Base-by-base conservation (phyloP, 2,888 invertebrate species). In the Apotomis betuletana region DNA sequence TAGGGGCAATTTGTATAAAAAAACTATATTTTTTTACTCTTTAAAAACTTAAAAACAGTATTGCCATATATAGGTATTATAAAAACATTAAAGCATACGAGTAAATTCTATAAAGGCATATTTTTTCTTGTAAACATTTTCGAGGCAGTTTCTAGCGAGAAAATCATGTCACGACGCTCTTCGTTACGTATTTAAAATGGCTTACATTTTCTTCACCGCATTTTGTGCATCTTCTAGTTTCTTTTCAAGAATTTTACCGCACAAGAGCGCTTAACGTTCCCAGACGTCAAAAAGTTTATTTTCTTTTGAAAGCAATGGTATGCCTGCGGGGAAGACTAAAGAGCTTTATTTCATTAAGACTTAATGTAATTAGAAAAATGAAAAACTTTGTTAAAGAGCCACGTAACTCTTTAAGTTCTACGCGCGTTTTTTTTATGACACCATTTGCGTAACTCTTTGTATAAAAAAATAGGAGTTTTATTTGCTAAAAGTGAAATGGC, bases 151-250 rank as follows among this genome's bases (percentile, higher is more conserved):
- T 63, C 63, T 36, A 64, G 54, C 4, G 15, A 41, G 61, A 62
- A 71, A 67, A 71, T 38, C 51, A n/a, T 67, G 55, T 44, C 54
- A 62, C 46, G 10, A 57, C 61, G 51, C 60, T 61, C 61, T 44
- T 44, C 27, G 8, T 51, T 67, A 51, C 55, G 51, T 71, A 62
- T 59, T 57, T 46, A 65, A 71, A 71, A 67, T 52, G 55, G 67
- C 27, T 61, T 41, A 52, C 71, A 71, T 71, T 71, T 71, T 51
- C 70, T 61, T 62, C 41, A 51, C 62, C 49, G 8, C 69, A 38
- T 69, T 59, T 69, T 57, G 49, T 38, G 55, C 27, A 62, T 69
- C 6, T 61, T 62, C 60, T 62, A 44, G 36, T 71, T 71, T 71
- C 61, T 49, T 67, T 67, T 57, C 9, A 62, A 61, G 67, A 41